Base-by-base conservation (phyloP, 2,888 invertebrate species). In the Luperina nickerlii region DNA sequence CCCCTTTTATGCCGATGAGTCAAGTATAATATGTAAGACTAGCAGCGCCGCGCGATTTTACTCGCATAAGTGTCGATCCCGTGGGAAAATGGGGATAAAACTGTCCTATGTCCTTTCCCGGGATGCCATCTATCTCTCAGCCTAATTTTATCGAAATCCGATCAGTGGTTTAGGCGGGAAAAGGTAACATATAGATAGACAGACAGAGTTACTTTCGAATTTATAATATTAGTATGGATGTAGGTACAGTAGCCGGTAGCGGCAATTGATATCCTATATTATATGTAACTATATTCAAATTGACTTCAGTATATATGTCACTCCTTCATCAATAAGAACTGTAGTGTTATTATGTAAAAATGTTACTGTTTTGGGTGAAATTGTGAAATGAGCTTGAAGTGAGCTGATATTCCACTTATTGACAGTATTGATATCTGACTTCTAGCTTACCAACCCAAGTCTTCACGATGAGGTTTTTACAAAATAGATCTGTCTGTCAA, bases 1-100 rank as follows among this genome's bases (percentile, higher is more conserved):
- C 76, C 72, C 81, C 68, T 65, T 70, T 69, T 80, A 78, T 80
- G 76, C 32, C 70, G 78, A 82, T 90, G 82, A 87, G 48, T 86
- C 80, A 80, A 60, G 54, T 51, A 38, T 66, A 38, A 38, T 67
- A 38, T 74, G 32, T 66, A 57, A 67, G 38, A 38, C 38, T 38
- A 38, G 38, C 38, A 38, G 38, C 38, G 38, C 6, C 38, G 6
- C 6, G 38, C 38, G 38, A 6, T 38, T 38, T 38, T 6, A 38
- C 38, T 6, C 38, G 38, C 38, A 38, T 6, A 38, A 38, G 38
- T 38, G 38, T 38, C 38, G 38, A 38, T 38, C 38, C 38, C 38
- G 38, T 38, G 38, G 38, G 38, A 38, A 38, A 6, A 38, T 38
- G 6, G 38, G 38, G 38, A 38, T 38, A 38, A 38, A 38, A 38